Evolutionary conservation across 2,113 vertebrate species (phyloP).

Genomic region (Myotis lucifugus): DNA sequence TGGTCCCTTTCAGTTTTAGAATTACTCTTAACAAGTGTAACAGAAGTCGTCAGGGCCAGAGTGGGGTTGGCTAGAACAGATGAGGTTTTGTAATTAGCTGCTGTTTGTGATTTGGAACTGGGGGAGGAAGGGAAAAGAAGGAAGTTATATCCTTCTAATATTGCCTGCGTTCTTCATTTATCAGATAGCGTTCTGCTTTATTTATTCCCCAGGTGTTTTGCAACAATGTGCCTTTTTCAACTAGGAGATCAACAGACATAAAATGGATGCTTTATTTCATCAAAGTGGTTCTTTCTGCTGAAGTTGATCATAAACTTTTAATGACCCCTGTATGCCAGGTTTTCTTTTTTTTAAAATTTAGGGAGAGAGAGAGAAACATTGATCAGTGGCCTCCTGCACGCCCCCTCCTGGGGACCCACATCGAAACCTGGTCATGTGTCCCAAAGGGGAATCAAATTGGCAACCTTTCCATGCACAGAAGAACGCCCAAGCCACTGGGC

Average conservation of each 20-base stretch:
- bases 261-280: not conserved
- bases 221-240: not conserved
- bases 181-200: not conserved
- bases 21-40: too few relatives aligned
- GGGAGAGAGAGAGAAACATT: too few relatives aligned
- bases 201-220: not conserved
- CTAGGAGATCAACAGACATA: not conserved
- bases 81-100: slow-evolving; percentile 17
- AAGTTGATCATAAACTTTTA: not conserved
- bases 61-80: not conserved
- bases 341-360: too few relatives aligned
- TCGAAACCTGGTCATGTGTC: too few relatives aligned
- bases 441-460: too few relatives aligned
- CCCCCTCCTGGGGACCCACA: too few relatives aligned
- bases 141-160: not conserved
- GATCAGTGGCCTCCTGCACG: too few relatives aligned
- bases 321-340: not conserved
- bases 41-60: too few relatives aligned
- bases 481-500: too few relatives aligned
- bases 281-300: not conserved
- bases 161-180: not conserved
- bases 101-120: slow-evolving; percentile 38
- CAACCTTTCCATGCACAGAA: too few relatives aligned
- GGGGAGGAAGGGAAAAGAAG: not conserved
- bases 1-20: too few relatives aligned